Conservation (phyloP, 2,888 invertebrate genomes). For the Trissoscelio sp. region DNA sequence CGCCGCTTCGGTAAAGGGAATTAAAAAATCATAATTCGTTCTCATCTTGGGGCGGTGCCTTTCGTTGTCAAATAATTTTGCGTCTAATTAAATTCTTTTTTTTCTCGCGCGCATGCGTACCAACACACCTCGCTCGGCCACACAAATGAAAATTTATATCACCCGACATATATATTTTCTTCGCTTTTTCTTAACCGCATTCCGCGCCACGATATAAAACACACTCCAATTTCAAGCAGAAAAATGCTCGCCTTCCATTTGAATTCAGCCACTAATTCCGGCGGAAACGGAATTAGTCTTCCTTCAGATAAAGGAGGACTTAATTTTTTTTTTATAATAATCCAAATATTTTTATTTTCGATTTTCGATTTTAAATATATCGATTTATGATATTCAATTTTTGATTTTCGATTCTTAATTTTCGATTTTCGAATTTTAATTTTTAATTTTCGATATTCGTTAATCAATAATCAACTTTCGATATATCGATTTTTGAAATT, state of each 20-base stretch:
- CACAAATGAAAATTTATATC: constrained; percentile 33
- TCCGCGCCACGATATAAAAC: constrained; percentile 3
- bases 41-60: background rate
- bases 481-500: too few relatives aligned
- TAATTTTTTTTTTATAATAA: too few relatives aligned
- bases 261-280: constrained; percentile 5
- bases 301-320: too few relatives aligned
- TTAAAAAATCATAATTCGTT: background rate
- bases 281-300: background rate
- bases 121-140: background rate
- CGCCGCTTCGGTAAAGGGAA: background rate
- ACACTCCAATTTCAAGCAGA: background rate
- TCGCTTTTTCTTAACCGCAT: background rate
- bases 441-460: too few relatives aligned
- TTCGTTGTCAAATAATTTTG: constrained; percentile 16
- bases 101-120: background rate
- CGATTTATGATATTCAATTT: too few relatives aligned
- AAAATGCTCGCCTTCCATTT: constrained; percentile 8
- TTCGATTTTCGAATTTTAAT: too few relatives aligned
- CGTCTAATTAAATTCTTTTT: constrained; percentile 22
- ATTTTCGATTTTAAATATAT: too few relatives aligned
- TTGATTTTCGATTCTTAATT: too few relatives aligned
- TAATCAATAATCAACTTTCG: too few relatives aligned
- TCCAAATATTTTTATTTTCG: too few relatives aligned
- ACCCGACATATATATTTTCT: constrained; percentile 4